These are phyloP conservation scores for Hemiscyllium ocellatum DNA, from an alignment of 2,113 vertebrate species.

Conservation along the genomic window DNA sequence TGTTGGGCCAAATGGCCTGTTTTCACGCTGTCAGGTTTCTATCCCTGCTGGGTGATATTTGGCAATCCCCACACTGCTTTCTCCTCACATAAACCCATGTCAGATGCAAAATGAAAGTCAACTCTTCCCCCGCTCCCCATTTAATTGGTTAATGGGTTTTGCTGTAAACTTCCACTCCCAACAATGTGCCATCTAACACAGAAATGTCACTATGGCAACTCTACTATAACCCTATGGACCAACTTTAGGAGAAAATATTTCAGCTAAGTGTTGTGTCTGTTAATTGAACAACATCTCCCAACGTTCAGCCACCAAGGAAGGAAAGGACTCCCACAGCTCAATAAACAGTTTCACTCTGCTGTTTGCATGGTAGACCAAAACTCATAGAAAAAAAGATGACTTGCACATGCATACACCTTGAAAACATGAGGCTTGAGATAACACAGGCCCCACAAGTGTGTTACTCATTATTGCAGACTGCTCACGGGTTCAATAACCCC, in stretches of 20 bases:
- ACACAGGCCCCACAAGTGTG: neutral
- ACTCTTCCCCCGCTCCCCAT: neutral
- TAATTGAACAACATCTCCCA: neutral
- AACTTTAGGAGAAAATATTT: neutral
- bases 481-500: neutral
- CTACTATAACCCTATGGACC: neutral
- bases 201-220: neutral
- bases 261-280: neutral
- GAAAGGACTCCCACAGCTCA: neutral
- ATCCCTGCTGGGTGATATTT: neutral
- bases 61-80: neutral
- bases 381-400: neutral
- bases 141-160: neutral
- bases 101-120: neutral
- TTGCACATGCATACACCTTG: neutral
- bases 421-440: neutral
- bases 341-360: neutral
- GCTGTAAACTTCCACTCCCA: neutral
- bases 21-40: neutral
- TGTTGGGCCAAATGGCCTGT: no score
- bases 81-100: neutral
- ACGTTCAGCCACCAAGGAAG: neutral
- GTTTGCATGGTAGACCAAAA: neutral
- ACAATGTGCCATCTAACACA: neutral
- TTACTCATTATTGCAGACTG: neutral